Conservation (phyloP, 2,888 invertebrate species). For the Hetaerina titia region DNA sequence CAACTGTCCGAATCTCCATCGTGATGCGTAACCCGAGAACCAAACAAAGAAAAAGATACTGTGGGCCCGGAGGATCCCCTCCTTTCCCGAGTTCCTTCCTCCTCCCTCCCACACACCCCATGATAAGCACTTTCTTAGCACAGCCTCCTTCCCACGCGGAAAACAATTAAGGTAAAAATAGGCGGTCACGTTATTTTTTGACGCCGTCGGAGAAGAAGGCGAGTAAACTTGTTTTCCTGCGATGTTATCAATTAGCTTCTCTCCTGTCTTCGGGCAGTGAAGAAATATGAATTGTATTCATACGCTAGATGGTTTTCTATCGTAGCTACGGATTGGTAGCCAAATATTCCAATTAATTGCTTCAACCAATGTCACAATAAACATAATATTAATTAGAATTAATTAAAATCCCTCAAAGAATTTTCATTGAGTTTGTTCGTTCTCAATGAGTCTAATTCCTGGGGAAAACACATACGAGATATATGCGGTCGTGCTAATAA, state of each 20-base stretch:
- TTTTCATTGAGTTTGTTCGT: too few species aligned
- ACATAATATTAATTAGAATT: too few species aligned
- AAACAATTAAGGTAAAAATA: constrained; percentile 1
- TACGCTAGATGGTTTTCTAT: too few species aligned
- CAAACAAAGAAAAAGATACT: constrained; percentile 31
- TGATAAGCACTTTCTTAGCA: constrained; percentile 21
- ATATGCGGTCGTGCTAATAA: too few species aligned
- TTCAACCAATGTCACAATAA: too few species aligned
- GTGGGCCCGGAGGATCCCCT: neutral
- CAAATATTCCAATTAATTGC: too few species aligned
- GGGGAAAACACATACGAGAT: too few species aligned
- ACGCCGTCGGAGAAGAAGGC: neutral
- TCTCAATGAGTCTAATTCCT: too few species aligned
- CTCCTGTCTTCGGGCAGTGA: neutral
- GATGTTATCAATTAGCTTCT: constrained; percentile 13
- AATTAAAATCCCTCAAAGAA: too few species aligned
- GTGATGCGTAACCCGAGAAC: constrained; percentile 1
- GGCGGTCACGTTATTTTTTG: neutral
- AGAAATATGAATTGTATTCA: neutral
- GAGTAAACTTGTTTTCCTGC: neutral
- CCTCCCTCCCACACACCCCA: neutral
- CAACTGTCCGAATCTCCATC: constrained; percentile 5
- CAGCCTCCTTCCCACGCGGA: neutral
- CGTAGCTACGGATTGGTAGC: too few species aligned
- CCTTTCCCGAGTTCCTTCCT: neutral